Conservation (phyloP, 1,140 invertebrate genomes). For the Drosophila tropicalis region DNA sequence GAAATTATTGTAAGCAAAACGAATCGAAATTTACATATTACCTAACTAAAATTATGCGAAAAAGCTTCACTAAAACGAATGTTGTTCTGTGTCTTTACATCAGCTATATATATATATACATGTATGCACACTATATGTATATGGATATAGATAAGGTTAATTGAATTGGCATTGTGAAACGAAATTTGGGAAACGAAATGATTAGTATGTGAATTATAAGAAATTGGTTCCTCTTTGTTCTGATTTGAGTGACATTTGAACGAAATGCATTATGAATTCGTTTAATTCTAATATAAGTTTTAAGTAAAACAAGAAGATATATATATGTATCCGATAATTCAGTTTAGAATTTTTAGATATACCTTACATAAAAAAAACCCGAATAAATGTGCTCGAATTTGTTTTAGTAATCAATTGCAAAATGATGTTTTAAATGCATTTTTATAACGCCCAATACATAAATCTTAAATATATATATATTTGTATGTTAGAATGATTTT, state of each 20-base stretch:
- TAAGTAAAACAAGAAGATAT: not conserved
- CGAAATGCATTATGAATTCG: constrained; percentile 2
- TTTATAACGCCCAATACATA: constrained; percentile 57
- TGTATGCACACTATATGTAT: not conserved
- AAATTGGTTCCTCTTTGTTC: constrained; percentile 9
- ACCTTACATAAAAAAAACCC: constrained; percentile 16
- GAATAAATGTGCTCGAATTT: constrained; percentile 53
- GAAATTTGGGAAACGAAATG: constrained; percentile 66
- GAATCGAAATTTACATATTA: constrained; percentile 5
- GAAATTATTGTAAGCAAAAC: constrained; percentile 3
- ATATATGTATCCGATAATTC: constrained; percentile 8
- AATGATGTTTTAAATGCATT: constrained; percentile 60
- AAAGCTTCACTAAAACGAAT: constrained; percentile 1
- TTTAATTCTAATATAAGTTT: constrained; percentile 7
- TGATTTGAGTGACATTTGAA: not conserved
- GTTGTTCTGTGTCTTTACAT: not conserved
- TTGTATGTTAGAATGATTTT: constrained; percentile 64
- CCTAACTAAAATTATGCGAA: not conserved
- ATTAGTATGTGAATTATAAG: constrained; percentile 7
- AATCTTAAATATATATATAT: not conserved
- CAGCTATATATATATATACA: too few relatives aligned
- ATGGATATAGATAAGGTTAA: not conserved
- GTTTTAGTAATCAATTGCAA: constrained; percentile 56
- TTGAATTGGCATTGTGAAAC: constrained; percentile 44
- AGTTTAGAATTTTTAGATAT: constrained; percentile 18